Evolutionary conservation across 2,888 invertebrate species (phyloP).

Genomic region (Nephrotoma guestfalica): DNA sequence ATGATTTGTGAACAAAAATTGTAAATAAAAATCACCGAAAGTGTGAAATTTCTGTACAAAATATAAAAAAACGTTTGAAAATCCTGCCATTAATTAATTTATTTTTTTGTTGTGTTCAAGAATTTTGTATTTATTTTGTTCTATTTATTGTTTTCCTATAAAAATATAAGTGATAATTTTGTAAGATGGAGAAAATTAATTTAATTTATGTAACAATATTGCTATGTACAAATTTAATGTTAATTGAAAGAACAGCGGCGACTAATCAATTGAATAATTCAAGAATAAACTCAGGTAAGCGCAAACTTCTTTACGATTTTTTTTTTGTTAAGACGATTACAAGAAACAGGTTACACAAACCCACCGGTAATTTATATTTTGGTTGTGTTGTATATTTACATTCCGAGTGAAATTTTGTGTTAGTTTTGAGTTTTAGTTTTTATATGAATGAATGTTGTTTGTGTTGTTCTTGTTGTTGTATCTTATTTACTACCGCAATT

Average conservation of each 20-base stretch:
- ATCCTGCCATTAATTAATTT: neutral
- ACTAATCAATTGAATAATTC: neutral
- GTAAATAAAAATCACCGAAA: neutral
- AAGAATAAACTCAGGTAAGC: neutral
- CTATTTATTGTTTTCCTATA: neutral
- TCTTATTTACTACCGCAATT: neutral
- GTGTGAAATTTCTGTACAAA: neutral
- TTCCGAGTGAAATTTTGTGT: neutral
- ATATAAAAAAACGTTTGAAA: neutral
- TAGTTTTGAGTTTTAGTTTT: neutral
- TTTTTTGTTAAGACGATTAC: neutral
- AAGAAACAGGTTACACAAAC: neutral
- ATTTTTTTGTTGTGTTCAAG: neutral
- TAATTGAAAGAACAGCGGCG: neutral
- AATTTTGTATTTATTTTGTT: neutral
- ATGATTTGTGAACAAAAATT: neutral
- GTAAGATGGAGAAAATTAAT: neutral
- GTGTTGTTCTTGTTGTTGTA: neutral
- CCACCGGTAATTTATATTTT: neutral
- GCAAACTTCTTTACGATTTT: neutral
- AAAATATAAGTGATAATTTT: neutral
- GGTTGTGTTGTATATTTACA: neutral
- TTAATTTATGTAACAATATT: neutral
- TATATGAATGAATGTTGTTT: neutral
- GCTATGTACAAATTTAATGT: neutral